phyloP scores from a whole-genome alignment of 2,888 invertebrate genomes.

The Cephus rjabovi region DNA sequence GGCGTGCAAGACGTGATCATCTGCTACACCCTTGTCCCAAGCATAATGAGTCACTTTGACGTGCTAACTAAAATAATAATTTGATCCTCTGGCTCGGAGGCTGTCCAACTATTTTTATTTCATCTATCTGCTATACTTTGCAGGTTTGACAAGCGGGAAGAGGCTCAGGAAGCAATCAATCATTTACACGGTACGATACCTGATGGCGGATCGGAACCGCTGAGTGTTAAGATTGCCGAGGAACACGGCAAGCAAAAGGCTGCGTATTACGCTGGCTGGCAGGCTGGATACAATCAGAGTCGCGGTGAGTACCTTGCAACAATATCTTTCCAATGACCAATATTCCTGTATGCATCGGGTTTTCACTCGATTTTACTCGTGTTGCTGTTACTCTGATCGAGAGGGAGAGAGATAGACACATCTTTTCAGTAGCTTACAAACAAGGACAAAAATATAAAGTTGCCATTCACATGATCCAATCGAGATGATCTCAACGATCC shows the following conservation, averaged over 20 bases:
- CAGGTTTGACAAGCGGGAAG: slow-evolving; percentile 87
- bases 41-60: background rate
- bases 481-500: too few species aligned
- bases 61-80: slow-evolving; percentile 2
- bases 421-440: too few species aligned
- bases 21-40: background rate
- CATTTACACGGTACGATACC: slow-evolving; percentile 87
- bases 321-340: background rate
- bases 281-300: slow-evolving; percentile 76
- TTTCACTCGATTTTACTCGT: too few species aligned
- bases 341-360: background rate
- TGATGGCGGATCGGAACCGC: slow-evolving; percentile 84
- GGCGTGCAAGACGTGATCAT: background rate
- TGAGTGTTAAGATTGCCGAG: slow-evolving; percentile 87
- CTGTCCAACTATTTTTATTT: too few species aligned
- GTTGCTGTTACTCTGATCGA: too few species aligned
- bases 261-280: slow-evolving; percentile 78
- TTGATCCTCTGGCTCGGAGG: slow-evolving; percentile 4
- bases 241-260: slow-evolving; percentile 88
- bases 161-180: slow-evolving; percentile 90
- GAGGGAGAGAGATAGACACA: too few species aligned
- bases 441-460: too few species aligned
- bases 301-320: slow-evolving; percentile 60
- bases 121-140: too few species aligned
- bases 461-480: too few species aligned